These are phyloP conservation scores for Aproaerema taeniolella DNA, from an alignment of 2,888 invertebrate genomes.

Conservation along the genomic window DNA sequence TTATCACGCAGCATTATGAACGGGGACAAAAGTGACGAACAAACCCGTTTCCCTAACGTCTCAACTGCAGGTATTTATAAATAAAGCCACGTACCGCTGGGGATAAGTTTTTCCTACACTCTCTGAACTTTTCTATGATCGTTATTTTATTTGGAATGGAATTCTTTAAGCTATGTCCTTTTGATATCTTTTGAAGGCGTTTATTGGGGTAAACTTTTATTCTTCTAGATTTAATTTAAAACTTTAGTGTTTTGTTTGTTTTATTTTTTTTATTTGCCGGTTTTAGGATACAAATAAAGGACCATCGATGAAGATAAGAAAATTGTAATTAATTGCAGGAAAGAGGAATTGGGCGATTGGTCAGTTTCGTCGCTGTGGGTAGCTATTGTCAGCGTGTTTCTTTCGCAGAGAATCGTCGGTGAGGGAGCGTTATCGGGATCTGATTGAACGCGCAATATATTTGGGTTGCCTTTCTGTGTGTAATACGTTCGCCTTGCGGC, in stretches of 20 bases:
- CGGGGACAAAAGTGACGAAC: too few relatives aligned
- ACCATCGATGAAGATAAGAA: too few relatives aligned
- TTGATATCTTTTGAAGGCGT: neutral
- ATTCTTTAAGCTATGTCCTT: neutral
- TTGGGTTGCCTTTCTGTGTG: conserved; percentile 46
- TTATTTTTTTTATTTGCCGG: too few relatives aligned
- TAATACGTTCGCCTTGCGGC: conserved; percentile 23
- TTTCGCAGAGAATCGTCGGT: conserved; percentile 33
- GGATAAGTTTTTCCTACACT: neutral
- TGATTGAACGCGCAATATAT: conserved; percentile 57
- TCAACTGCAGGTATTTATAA: neutral
- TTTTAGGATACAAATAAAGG: too few relatives aligned
- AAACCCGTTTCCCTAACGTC: too few relatives aligned
- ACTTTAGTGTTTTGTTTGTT: too few relatives aligned
- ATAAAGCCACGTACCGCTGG: neutral
- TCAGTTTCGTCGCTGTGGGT: neutral
- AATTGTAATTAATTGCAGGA: neutral
- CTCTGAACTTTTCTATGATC: neutral
- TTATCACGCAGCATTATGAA: too few relatives aligned
- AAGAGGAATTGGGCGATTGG: conserved; percentile 13
- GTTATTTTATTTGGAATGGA: neutral
- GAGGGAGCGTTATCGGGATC: conserved; percentile 40
- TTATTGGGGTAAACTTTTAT: neutral
- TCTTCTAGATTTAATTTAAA: too few relatives aligned
- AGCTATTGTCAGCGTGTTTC: conserved; percentile 30